Conservation (phyloP, 1,140 invertebrate species). For the Melipona quadrifasciata region DNA sequence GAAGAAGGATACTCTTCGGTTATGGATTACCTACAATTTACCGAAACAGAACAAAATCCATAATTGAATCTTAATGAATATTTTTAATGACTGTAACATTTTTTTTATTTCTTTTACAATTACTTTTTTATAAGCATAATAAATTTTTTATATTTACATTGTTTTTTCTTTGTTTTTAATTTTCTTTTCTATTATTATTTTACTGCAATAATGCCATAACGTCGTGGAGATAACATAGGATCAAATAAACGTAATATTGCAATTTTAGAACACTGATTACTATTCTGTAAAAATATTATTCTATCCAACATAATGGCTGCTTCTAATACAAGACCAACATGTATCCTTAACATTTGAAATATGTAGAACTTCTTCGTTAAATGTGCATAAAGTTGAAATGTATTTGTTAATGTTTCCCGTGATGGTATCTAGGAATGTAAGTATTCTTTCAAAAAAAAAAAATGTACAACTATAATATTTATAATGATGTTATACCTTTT, state of each 20-base stretch:
- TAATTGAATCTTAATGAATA: neutral
- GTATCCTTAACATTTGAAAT: slow-evolving; percentile 91
- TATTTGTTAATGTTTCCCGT: slow-evolving; percentile 79
- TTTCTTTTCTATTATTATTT: slow-evolving; percentile 53
- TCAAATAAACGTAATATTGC: slow-evolving; percentile 89
- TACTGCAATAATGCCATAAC: slow-evolving; percentile 87
- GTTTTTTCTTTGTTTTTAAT: neutral
- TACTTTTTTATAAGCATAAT: slow-evolving; percentile 1
- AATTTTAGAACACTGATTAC: slow-evolving; percentile 83
- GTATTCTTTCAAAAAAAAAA: neutral
- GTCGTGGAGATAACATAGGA: slow-evolving; percentile 89
- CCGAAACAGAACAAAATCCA: slow-evolving; percentile 13
- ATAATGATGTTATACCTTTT: slow-evolving; percentile 68
- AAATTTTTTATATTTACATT: neutral
- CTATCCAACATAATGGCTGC: slow-evolving; percentile 92
- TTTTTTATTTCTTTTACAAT: neutral
- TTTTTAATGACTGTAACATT: slow-evolving; percentile 2
- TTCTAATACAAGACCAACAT: slow-evolving; percentile 92
- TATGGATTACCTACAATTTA: slow-evolving; percentile 68
- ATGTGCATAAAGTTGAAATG: slow-evolving; percentile 79
- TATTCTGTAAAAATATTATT: slow-evolving; percentile 89
- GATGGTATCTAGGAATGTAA: slow-evolving; percentile 78
- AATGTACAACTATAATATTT: neutral
- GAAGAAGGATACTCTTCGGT: slow-evolving; percentile 74
- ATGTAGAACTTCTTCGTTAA: slow-evolving; percentile 86